Evolutionary conservation across 2,888 invertebrate species (phyloP).

Genomic region (Caenorhabditis doughertyi): DNA sequence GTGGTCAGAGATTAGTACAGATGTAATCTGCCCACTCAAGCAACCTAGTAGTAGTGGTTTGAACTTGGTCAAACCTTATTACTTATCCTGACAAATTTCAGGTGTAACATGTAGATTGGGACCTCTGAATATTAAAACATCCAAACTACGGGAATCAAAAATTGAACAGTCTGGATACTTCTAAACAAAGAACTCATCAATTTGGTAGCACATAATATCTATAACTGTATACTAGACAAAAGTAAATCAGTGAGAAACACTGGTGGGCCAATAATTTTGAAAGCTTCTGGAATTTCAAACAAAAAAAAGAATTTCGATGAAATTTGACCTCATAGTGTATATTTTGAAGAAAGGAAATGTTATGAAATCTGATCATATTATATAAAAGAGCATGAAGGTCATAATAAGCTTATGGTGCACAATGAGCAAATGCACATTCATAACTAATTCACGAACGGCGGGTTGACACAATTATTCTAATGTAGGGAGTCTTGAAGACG

Average conservation of each 20-base stretch:
- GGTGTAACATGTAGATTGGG: too few relatives aligned
- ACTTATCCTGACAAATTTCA: background rate
- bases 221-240: too few relatives aligned
- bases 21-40: background rate
- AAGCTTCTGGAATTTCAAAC: background rate
- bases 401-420: conserved; percentile 11
- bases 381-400: background rate
- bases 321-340: background rate
- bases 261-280: background rate
- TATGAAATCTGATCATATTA: background rate
- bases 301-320: background rate
- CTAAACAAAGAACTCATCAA: too few relatives aligned
- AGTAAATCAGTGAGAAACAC: too few relatives aligned
- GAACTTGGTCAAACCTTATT: background rate
- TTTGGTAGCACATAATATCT: too few relatives aligned
- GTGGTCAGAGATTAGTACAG: background rate
- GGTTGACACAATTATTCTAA: conserved; percentile 20
- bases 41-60: background rate
- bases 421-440: background rate
- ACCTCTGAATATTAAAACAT: too few relatives aligned
- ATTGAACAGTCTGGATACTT: too few relatives aligned
- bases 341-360: conserved; percentile 3
- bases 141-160: too few relatives aligned
- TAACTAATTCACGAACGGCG: conserved; percentile 7
- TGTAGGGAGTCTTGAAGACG: conserved; percentile 19